Conservation (phyloP, 2,888 invertebrate species). For the Eupithecia abbreviata region DNA sequence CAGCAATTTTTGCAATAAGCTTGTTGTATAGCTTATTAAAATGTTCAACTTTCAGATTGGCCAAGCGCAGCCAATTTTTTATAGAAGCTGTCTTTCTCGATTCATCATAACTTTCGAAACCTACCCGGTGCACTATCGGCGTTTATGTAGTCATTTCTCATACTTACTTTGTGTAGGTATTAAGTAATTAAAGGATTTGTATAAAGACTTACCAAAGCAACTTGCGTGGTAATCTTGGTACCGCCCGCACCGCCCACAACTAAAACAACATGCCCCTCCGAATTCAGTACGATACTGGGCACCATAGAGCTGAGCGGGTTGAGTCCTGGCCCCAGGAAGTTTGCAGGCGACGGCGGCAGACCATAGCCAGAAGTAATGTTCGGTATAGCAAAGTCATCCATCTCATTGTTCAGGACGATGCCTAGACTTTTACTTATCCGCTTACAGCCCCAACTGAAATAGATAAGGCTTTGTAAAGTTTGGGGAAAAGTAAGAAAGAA, state of each 20-base stretch:
- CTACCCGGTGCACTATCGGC: too few species aligned
- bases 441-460: conserved; percentile 88
- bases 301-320: conserved; percentile 96
- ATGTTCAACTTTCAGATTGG: too few species aligned
- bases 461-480: too few species aligned
- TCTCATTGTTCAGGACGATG: conserved; percentile 93
- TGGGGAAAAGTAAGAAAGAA: too few species aligned
- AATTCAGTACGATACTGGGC: conserved; percentile 90
- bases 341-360: conserved; percentile 91
- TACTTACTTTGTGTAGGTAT: too few species aligned
- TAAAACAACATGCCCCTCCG: conserved; percentile 85
- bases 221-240: conserved; percentile 93
- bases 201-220: conserved; percentile 84
- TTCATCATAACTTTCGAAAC: background rate
- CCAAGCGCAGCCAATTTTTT: background rate
- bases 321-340: conserved; percentile 92
- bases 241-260: conserved; percentile 95
- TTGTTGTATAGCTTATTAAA: too few species aligned
- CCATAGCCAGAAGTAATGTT: conserved; percentile 86
- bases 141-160: too few species aligned
- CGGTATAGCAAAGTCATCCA: conserved; percentile 94
- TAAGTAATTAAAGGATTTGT: background rate
- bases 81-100: too few species aligned
- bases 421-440: conserved; percentile 90
- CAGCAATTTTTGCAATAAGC: too few species aligned